These are phyloP conservation scores for Virgularia gustaviana DNA, from an alignment of 92 coral and sea anemone genomes.

Conservation along the genomic window DNA sequence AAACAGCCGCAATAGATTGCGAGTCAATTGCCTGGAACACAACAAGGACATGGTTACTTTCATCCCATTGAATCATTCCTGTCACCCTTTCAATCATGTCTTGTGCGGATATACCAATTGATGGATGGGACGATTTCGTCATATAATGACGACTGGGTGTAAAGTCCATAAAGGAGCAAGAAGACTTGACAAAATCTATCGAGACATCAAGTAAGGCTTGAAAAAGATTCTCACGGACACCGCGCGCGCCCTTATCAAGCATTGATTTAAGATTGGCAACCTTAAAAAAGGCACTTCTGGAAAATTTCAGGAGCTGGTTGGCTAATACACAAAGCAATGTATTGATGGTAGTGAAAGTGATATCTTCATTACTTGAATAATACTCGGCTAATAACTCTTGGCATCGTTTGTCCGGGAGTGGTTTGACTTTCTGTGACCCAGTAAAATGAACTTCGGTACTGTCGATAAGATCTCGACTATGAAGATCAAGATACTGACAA, in stretches of 20 bases:
- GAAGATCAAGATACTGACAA: conserved; percentile 67
- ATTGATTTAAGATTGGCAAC: conserved; percentile 53
- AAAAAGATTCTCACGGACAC: conserved; percentile 61
- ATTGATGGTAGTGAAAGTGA: conserved; percentile 60
- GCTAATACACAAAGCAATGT: conserved; percentile 67
- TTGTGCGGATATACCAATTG: conserved; percentile 50
- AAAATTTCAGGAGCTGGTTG: conserved; percentile 64
- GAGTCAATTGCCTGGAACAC: conserved; percentile 63
- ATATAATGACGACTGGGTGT: conserved; percentile 27
- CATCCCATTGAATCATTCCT: conserved; percentile 82
- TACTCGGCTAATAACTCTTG: conserved; percentile 49
- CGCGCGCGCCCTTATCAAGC: conserved; percentile 48
- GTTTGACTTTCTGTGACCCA: conserved; percentile 36
- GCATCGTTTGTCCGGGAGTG: conserved; percentile 49
- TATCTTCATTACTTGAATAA: conserved; percentile 49
- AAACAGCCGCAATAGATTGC: conserved; percentile 63
- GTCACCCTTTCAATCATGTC: conserved; percentile 66
- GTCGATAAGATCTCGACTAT: conserved; percentile 54
- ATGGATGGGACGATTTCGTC: not conserved
- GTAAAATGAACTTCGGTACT: conserved; percentile 41
- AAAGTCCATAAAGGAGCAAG: conserved; percentile 54
- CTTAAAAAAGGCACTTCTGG: conserved; percentile 63
- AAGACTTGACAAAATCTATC: conserved; percentile 64
- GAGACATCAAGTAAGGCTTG: conserved; percentile 65
- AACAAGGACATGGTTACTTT: conserved; percentile 67